phyloP scores from a whole-genome alignment of 2,888 invertebrate genomes.

The Lasioglossum vierecki region DNA sequence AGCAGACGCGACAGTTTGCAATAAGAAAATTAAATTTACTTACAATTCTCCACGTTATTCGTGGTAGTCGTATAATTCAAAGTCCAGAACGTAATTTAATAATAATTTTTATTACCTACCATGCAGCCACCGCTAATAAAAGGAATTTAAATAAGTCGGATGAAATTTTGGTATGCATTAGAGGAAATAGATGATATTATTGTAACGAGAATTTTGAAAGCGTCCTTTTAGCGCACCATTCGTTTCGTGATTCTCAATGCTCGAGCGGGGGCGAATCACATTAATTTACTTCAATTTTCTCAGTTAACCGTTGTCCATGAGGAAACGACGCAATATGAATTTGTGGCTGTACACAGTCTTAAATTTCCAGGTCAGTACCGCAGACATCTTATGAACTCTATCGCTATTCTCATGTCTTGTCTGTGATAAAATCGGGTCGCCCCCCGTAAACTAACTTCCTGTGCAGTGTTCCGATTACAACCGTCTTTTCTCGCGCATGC shows the following conservation, averaged over 20 bases:
- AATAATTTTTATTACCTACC: too few relatives aligned
- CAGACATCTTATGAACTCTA: neutral
- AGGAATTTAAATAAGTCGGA: neutral
- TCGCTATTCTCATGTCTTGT: neutral
- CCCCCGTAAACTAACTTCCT: neutral
- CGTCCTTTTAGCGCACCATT: neutral
- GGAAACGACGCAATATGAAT: neutral
- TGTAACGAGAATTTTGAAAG: neutral
- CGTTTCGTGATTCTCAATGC: neutral
- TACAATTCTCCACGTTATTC: neutral
- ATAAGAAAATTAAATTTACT: neutral
- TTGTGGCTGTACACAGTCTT: neutral
- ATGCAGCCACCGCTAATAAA: neutral
- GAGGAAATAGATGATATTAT: neutral
- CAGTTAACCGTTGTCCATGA: neutral
- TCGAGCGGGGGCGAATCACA: neutral
- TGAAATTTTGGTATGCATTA: neutral
- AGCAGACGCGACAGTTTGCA: neutral
- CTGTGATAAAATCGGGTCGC: neutral
- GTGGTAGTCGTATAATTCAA: neutral
- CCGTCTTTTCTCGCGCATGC: too few relatives aligned
- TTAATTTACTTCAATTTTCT: constrained; percentile 1
- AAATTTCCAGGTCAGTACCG: neutral
- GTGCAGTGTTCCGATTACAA: neutral
- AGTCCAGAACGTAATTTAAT: too few relatives aligned